Base-by-base conservation (phyloP, 2,797 vertebrate genomes). In the Mormyrops boulengeri region DNA sequence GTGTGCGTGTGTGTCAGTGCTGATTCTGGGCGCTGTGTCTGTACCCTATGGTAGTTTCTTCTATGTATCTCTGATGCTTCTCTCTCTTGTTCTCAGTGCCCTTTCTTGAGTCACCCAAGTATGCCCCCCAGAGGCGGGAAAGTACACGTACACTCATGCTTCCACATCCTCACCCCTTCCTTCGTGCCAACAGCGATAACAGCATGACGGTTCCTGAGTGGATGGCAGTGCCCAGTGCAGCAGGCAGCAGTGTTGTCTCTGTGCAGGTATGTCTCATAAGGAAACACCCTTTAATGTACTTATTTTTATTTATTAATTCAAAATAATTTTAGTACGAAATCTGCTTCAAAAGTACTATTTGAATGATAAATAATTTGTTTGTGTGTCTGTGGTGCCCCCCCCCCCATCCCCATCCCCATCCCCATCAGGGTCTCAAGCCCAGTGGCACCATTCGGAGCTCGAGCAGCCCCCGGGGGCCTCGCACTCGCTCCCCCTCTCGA, bases 161-260 rank as follows among this genome's bases (percentile, higher is more conserved):
- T 17, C 97, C 97, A 88, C 96, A 97, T 60, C 96, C 96, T 69
- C 97, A 97, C 0, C 96, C 96, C 12, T 97, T 98, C 91, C 95
- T 98, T 2, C 95, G 97, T 1, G 97, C 97, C 94, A 98, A 98
- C 96, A 98, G 98, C 0, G 98, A 98, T 92, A 97, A 96, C 94
- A 98, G 97, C 95, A 97, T 98, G 96, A 97, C 97, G 62, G 94
- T 98, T 52, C 97, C 97, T 0, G 97, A 98, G 12, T 98, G 97
- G 98, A 97, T 98, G 95, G 96, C 97, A 0, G 92, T 95, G 87
- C 95, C 96, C 91, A 96, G 96, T 4, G 92, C 96, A 0, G 94
- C 96, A 0, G 93, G 93, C 80, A 94, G 96, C 26, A 96, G 94
- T 92, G 96, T 96, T 3, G 96, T 97, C 60, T 97, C 96, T 30